Percentiles rank a stretch among this genome's conserved stretches.
Conservation (phyloP, 2,797 vertebrate genomes). For the Schizothorax lantsangensis region DNA sequence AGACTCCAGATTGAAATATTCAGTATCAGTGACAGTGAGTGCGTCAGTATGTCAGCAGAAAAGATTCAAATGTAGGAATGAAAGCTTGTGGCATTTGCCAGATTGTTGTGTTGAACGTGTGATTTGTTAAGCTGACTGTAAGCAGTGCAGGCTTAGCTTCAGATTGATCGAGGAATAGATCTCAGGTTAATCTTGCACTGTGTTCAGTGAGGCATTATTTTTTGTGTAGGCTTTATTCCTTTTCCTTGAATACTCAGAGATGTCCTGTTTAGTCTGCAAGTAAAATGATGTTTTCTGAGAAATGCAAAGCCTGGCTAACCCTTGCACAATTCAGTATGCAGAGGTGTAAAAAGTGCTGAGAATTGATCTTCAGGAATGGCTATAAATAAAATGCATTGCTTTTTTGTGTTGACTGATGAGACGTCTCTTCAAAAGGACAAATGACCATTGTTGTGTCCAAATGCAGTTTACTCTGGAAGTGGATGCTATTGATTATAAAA, state of each 20-base stretch:
- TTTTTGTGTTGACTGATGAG: not conserved
- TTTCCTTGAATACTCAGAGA: not conserved
- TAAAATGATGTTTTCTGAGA: conserved; percentile 36
- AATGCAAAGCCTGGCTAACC: conserved; percentile 27
- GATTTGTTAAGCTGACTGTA: conserved; percentile 37
- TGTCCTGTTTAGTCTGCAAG: conserved; percentile 12
- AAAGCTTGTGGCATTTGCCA: conserved; percentile 33
- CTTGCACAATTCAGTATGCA: not conserved
- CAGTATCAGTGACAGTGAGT: conserved; percentile 40
- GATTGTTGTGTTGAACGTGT: conserved; percentile 22
- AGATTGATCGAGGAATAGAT: conserved; percentile 30
- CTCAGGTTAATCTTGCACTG: conserved; percentile 13
- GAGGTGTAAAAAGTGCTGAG: not conserved
- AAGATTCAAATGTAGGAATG: conserved; percentile 41
- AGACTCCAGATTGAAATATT: conserved; percentile 54
- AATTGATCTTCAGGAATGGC: not conserved
- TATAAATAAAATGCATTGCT: not conserved
- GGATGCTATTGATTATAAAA: not conserved
- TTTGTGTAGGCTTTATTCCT: not conserved
- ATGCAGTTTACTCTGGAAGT: not conserved
- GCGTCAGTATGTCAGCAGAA: conserved; percentile 37
- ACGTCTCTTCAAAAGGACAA: not conserved
- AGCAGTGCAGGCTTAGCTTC: not conserved
- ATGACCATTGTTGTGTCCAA: not conserved
- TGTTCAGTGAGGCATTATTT: not conserved